Percentiles rank a stretch among this genome's conserved stretches.
These are phyloP conservation scores for Muntiacus muntjak DNA, from an alignment of 2,113 vertebrate genomes.

Conservation along the genomic window DNA sequence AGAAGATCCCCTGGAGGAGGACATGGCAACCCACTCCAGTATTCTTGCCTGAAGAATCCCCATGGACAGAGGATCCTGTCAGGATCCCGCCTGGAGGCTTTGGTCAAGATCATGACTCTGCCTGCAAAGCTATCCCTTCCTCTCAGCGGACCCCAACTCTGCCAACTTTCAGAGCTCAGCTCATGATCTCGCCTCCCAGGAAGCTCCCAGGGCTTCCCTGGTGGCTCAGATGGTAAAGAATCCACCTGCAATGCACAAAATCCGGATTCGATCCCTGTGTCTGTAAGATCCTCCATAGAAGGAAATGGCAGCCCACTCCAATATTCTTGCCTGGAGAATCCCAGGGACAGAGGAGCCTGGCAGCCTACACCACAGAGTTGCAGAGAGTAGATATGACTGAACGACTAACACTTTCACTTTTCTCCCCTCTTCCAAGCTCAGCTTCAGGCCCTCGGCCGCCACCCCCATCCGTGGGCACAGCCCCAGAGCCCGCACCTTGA, in stretches of 20 bases:
- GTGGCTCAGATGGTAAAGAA: neutral
- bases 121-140: neutral
- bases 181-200: neutral
- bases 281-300: neutral
- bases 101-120: neutral
- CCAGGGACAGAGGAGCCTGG: neutral
- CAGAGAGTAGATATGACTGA: neutral
- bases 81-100: neutral
- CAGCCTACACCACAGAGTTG: neutral
- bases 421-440: neutral
- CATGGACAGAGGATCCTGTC: neutral
- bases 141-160: neutral
- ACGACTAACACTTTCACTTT: neutral
- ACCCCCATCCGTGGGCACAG: fast-evolving
- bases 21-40: neutral
- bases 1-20: neutral
- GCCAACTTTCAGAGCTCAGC: neutral
- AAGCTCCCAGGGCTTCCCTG: neutral
- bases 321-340: neutral
- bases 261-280: fast-evolving
- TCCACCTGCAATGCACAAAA: neutral
- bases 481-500: fast-evolving
- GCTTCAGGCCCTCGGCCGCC: neutral
- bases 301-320: neutral
- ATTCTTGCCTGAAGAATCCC: neutral